Evolutionary conservation across 2,113 vertebrate species (phyloP).

Genomic region (Mesembrinibis cayennensis): DNA sequence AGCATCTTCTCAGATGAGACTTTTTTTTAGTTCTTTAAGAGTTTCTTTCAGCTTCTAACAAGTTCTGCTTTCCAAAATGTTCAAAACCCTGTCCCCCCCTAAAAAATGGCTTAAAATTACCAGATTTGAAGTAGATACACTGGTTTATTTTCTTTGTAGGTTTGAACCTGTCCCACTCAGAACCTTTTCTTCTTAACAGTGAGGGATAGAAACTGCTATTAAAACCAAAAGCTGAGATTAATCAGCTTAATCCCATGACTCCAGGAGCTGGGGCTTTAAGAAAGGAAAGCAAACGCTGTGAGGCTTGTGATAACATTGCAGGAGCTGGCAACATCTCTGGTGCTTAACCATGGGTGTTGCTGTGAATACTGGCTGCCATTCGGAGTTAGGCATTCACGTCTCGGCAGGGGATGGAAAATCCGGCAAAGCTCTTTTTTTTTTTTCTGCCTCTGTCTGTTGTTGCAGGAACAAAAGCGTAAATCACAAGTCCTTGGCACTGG

Average conservation of each 20-base stretch:
- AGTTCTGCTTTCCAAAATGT: background rate
- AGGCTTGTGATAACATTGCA: constrained; percentile 20
- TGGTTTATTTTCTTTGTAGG: background rate
- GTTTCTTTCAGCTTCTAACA: background rate
- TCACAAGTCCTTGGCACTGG: background rate
- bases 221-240: background rate
- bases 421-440: background rate
- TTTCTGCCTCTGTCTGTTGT: background rate
- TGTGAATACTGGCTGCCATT: constrained; percentile 35
- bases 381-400: background rate
- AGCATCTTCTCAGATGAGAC: background rate
- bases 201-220: background rate
- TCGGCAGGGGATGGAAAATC: constrained; percentile 40
- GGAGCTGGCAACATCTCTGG: background rate
- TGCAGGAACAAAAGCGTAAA: constrained; percentile 30
- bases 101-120: background rate
- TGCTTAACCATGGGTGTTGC: background rate
- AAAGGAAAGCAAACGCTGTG: background rate
- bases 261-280: background rate
- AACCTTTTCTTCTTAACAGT: background rate
- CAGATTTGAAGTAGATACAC: background rate
- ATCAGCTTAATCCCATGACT: background rate
- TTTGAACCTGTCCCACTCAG: background rate
- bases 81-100: background rate
- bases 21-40: background rate